Percentiles rank a stretch among this genome's conserved stretches.
phyloP scores from a whole-genome alignment of 1,140 invertebrate genomes.

The Drosophila punjabiensis region DNA sequence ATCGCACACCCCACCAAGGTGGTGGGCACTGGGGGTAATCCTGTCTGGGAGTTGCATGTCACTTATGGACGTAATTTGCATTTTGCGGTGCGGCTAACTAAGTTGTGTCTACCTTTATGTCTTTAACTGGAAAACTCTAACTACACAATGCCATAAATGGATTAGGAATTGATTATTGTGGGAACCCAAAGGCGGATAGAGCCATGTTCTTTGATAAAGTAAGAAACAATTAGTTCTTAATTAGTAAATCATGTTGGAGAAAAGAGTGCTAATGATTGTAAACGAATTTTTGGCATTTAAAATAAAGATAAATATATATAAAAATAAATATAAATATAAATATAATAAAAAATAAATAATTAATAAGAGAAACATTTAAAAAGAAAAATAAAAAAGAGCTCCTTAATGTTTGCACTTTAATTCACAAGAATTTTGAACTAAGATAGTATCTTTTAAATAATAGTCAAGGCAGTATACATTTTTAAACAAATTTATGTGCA shows the following conservation, averaged over 20 bases:
- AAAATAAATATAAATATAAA: too few species aligned
- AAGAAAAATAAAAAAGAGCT: too few species aligned
- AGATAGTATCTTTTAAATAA: background rate
- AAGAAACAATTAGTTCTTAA: constrained; percentile 7
- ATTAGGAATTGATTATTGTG: constrained; percentile 40
- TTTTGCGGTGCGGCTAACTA: constrained; percentile 26
- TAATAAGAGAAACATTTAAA: too few species aligned
- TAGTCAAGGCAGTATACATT: background rate
- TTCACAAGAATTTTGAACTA: background rate
- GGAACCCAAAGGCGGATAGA: constrained; percentile 9
- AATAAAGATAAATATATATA: too few species aligned
- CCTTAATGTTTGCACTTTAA: too few species aligned
- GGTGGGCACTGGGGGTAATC: constrained; percentile 15
- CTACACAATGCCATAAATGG: constrained; percentile 36
- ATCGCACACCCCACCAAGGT: constrained; percentile 20
- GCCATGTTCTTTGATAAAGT: background rate
- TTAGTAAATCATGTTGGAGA: background rate
- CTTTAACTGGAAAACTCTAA: constrained; percentile 8
- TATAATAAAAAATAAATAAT: too few species aligned
- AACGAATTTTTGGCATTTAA: too few species aligned
- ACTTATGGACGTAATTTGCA: constrained; percentile 42
- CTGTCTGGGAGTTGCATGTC: constrained; percentile 41
- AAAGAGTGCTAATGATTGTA: background rate
- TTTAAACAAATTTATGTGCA: rapidly evolving
- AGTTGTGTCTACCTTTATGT: constrained; percentile 12